Percentiles rank a stretch among this genome's conserved stretches.
These are phyloP conservation scores for Rhingia campestris DNA, from an alignment of 2,888 invertebrate genomes.

Conservation along the genomic window DNA sequence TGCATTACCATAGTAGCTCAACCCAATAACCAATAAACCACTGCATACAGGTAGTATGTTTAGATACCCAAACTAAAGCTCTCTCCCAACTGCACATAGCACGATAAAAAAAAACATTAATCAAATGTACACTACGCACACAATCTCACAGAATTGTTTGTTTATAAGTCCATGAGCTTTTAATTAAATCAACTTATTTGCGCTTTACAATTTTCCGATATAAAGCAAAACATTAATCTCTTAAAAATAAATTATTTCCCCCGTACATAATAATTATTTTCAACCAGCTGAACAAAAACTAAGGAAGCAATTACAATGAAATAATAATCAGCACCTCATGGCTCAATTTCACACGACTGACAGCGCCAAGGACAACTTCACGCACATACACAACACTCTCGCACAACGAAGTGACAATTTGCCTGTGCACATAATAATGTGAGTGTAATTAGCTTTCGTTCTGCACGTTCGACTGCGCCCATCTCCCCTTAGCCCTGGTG, in stretches of 20 bases:
- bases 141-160: too few relatives aligned
- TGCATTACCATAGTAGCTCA: too few relatives aligned
- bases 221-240: not conserved
- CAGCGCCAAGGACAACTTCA: constrained; percentile 18
- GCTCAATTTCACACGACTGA: constrained; percentile 34
- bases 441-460: not conserved
- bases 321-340: constrained; percentile 43
- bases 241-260: not conserved
- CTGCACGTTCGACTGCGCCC: not conserved
- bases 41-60: too few relatives aligned
- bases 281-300: constrained; percentile 16
- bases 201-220: not conserved
- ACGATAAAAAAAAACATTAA: too few relatives aligned
- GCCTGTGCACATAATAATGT: not conserved
- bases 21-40: too few relatives aligned
- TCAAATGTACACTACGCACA: too few relatives aligned
- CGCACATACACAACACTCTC: constrained; percentile 1
- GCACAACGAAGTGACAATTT: constrained; percentile 14
- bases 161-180: too few relatives aligned
- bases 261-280: constrained; percentile 22
- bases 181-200: too few relatives aligned
- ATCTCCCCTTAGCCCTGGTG: not conserved
- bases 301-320: constrained; percentile 48
- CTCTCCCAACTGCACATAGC: too few relatives aligned
- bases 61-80: too few relatives aligned